Base-by-base conservation (phyloP, 35 echinoderm and acorn worm genomes). In the Acanthaster planci region DNA sequence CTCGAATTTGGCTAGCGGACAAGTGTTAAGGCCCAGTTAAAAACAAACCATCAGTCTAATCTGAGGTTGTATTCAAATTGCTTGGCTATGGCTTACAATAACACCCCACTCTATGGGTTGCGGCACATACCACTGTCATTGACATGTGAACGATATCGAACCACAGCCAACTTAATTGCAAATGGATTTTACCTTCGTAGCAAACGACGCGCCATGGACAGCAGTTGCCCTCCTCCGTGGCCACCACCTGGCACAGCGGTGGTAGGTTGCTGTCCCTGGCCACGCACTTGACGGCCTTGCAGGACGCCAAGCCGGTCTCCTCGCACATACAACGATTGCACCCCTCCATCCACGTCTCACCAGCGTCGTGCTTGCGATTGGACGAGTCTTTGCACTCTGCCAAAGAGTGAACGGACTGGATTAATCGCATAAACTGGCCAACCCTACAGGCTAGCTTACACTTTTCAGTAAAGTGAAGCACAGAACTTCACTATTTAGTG, bases 261-360 rank as follows among this genome's bases (percentile, higher is more conserved):
- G 67, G 84, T 12, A 86, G 31, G 19, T 8, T n/a, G 39, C 19
- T 38, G 19, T 40, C 19, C 32, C 40, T 30, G n/a, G 18, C 59
- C 17, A 21, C 29, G 76, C 84, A 86, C 5, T 32, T 76, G 15
- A 2, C 55, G 26, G 50, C 15, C 12, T 9, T 64, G 67, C 87
- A 83, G 19, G 60, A 15, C 27, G 81, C 39, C 5, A 78, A 27
- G 21, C 87, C 87, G 37, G 7, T 77, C 1, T 12, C 22, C 16
- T n/a, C 22, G 58, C 87, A 89, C 17, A 60, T 77, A 40, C 87
- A 89, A n/a, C 76, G 35, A 30, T 39, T 84, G 80, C 87, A 89
- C 26, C 50, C 67, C 6, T 77, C 47, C 9, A 29, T 77, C 40
- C 50, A 54, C 32, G 39, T 51, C 34, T 76, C 60, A 5, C 60